phyloP scores from a whole-genome alignment of 2,888 invertebrate genomes.

The Therioaphis trifolii region DNA sequence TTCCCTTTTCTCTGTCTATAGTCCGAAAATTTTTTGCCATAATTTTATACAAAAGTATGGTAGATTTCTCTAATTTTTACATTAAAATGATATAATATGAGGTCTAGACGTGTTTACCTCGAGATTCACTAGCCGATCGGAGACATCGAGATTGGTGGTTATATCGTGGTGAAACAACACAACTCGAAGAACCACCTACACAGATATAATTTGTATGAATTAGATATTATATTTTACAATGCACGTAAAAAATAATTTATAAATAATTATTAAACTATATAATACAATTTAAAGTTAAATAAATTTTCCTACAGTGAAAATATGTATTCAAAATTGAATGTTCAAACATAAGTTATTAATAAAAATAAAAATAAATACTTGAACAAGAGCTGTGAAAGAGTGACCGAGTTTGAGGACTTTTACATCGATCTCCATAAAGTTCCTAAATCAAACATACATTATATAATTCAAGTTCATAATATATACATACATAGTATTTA shows the following conservation, averaged over 20 bases:
- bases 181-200: slow-evolving; percentile 52
- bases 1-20: slow-evolving; percentile 65
- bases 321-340: no score
- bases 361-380: slow-evolving; percentile 56
- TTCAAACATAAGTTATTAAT: no score
- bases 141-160: slow-evolving; percentile 55
- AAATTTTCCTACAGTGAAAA: no score
- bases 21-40: slow-evolving; percentile 63
- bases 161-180: slow-evolving; percentile 57
- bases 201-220: not conserved
- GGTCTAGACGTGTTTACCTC: slow-evolving; percentile 49
- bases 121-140: slow-evolving; percentile 54
- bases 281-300: no score
- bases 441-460: slow-evolving; percentile 48
- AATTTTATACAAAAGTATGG: slow-evolving; percentile 17
- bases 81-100: slow-evolving; percentile 65
- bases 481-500: not conserved
- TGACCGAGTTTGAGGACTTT: slow-evolving; percentile 49
- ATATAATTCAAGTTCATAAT: not conserved
- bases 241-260: no score
- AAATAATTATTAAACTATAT: no score
- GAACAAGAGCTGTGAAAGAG: slow-evolving; percentile 51
- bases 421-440: slow-evolving; percentile 46
- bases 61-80: slow-evolving; percentile 22
- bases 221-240: no score